These are phyloP conservation scores for Champsocephalus gunnari DNA, from an alignment of 2,797 vertebrate genomes.

Conservation along the genomic window DNA sequence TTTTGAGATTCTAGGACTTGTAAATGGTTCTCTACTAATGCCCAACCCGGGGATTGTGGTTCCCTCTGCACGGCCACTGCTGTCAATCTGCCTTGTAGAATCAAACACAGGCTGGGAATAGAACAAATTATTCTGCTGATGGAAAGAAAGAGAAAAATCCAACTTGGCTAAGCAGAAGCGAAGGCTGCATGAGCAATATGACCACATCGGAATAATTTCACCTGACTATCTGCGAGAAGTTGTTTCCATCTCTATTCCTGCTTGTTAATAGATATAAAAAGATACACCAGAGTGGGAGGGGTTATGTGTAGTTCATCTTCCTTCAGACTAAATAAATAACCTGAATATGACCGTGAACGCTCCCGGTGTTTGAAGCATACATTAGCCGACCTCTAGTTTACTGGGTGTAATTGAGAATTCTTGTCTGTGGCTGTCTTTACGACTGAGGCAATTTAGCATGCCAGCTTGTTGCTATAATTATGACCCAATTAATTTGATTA, in stretches of 20 bases:
- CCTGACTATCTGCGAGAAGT: slow-evolving; percentile 11
- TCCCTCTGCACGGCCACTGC: slow-evolving; percentile 31
- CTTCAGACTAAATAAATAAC: slow-evolving; percentile 25
- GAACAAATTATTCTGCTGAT: slow-evolving; percentile 49
- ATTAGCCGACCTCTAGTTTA: slow-evolving; percentile 58
- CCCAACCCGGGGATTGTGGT: slow-evolving; percentile 18
- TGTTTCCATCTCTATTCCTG: slow-evolving; percentile 8
- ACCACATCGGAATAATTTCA: slow-evolving; percentile 20
- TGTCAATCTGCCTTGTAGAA: slow-evolving; percentile 57
- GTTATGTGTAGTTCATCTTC: slow-evolving; percentile 15
- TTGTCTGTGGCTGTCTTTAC: slow-evolving; percentile 62
- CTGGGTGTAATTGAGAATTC: slow-evolving; percentile 72
- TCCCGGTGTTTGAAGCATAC: slow-evolving; percentile 36
- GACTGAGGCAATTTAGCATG: slow-evolving; percentile 67
- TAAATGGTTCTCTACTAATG: slow-evolving; percentile 20
- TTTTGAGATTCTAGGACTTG: slow-evolving; percentile 38
- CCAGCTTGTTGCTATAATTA: slow-evolving; percentile 65
- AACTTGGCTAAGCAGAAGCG: slow-evolving; percentile 17
- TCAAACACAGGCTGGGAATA: slow-evolving; percentile 47
- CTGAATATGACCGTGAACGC: slow-evolving; percentile 31
- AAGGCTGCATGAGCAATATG: slow-evolving; percentile 14
- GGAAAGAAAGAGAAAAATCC: slow-evolving; percentile 11
- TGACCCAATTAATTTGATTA: slow-evolving; percentile 80
- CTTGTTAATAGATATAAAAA: slow-evolving; percentile 14
- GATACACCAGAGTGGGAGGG: slow-evolving; percentile 2